A percentile compares a stretch with the other conserved stretches of the same genome.
phyloP scores from a whole-genome alignment of 2,113 vertebrate genomes.

The Oceanodroma tethys region DNA sequence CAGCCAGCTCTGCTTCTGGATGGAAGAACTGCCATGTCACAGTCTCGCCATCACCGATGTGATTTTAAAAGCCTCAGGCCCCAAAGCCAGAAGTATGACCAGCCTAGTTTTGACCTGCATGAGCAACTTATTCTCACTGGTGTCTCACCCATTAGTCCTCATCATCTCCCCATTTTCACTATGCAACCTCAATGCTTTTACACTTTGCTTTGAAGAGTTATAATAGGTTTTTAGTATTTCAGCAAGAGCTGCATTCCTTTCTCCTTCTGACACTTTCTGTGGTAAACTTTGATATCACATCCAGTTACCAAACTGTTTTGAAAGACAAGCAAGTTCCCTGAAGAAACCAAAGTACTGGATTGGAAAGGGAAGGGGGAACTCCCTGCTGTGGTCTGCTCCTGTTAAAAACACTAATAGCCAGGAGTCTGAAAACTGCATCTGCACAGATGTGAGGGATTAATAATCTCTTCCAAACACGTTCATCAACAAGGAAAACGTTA shows the following conservation, averaged over 20 bases:
- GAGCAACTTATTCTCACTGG: neutral
- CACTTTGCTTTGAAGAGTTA: neutral
- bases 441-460: neutral
- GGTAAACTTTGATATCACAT: neutral
- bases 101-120: neutral
- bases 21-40: neutral
- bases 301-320: neutral
- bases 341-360: neutral
- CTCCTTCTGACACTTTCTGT: neutral
- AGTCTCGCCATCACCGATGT: accelerated
- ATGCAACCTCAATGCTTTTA: accelerated
- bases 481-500: neutral
- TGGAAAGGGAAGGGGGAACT: neutral
- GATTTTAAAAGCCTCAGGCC: neutral
- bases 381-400: neutral
- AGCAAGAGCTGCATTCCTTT: neutral
- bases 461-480: neutral
- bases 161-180: no score
- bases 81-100: neutral
- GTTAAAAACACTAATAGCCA: neutral
- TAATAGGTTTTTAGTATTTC: neutral
- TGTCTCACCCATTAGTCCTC: neutral
- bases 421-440: neutral
- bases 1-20: neutral
- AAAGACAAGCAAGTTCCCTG: neutral